phyloP scores from a whole-genome alignment of 2,113 vertebrate species.

The Gorsachius goisagi region DNA sequence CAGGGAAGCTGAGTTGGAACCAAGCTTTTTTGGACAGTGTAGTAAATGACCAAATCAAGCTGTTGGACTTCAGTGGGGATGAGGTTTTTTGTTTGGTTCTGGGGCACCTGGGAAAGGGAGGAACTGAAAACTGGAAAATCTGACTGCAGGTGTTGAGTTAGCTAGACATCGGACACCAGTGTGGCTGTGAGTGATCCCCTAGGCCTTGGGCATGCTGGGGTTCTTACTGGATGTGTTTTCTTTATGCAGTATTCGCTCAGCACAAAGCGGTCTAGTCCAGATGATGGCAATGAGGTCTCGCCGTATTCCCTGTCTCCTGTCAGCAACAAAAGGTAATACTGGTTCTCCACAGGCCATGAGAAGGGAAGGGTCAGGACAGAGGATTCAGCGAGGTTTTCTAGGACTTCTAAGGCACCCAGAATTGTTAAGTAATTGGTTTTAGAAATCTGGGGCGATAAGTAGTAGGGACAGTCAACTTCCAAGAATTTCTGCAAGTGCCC shows the following conservation, averaged over 20 bases:
- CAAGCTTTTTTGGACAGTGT: not conserved
- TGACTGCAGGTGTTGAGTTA: not conserved
- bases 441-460: not conserved
- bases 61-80: not conserved
- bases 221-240: not conserved
- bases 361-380: not conserved
- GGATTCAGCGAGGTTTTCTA: not conserved
- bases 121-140: not conserved
- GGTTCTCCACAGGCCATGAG: not conserved
- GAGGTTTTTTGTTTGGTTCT: not conserved
- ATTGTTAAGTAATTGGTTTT: not conserved
- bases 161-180: not conserved
- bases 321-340: conserved; percentile 94
- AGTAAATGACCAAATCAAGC: not conserved
- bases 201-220: fast-evolving
- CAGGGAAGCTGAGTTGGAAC: not conserved
- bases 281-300: conserved; percentile 94
- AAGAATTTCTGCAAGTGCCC: not conserved
- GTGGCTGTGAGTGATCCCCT: not conserved
- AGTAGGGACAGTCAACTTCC: not conserved
- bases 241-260: conserved; percentile 88
- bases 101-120: not conserved
- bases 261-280: conserved; percentile 89
- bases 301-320: conserved; percentile 96
- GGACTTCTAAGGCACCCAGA: not conserved